phyloP scores from a whole-genome alignment of 2,113 vertebrate species.

The Himantopus leucocephalus region DNA sequence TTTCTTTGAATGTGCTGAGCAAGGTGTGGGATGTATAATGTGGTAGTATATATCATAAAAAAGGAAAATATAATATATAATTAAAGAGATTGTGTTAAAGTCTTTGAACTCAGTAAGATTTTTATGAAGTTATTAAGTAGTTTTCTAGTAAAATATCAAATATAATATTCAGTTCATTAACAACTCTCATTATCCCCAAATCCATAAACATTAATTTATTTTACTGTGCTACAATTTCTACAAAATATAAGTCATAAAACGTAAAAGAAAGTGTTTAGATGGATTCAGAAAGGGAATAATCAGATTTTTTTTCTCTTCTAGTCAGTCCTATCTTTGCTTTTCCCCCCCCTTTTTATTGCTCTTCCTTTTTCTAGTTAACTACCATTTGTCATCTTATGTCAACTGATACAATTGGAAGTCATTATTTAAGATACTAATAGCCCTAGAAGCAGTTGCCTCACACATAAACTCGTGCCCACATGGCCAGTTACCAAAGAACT shows the following conservation, averaged over 20 bases:
- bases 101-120: neutral
- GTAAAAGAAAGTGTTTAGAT: neutral
- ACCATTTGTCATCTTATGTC: neutral
- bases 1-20: neutral
- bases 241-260: neutral
- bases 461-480: neutral
- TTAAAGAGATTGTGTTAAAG: neutral
- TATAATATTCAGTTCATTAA: constrained; percentile 14
- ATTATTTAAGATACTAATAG: neutral
- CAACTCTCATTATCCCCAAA: neutral
- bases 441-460: neutral
- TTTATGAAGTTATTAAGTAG: neutral
- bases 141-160: constrained; percentile 21
- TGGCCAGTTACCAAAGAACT: neutral
- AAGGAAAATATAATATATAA: neutral
- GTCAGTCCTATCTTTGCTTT: neutral
- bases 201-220: constrained; percentile 9
- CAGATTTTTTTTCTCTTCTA: neutral
- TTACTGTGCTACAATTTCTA: neutral
- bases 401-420: neutral
- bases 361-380: neutral
- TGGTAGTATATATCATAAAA: neutral
- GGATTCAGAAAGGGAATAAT: neutral
- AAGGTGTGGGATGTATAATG: neutral
- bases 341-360: neutral